Evolutionary conservation across 2,888 invertebrate species (phyloP), one percentile per base, ranked within the genome.

Genomic region (Octonoba sinensis): DNA sequence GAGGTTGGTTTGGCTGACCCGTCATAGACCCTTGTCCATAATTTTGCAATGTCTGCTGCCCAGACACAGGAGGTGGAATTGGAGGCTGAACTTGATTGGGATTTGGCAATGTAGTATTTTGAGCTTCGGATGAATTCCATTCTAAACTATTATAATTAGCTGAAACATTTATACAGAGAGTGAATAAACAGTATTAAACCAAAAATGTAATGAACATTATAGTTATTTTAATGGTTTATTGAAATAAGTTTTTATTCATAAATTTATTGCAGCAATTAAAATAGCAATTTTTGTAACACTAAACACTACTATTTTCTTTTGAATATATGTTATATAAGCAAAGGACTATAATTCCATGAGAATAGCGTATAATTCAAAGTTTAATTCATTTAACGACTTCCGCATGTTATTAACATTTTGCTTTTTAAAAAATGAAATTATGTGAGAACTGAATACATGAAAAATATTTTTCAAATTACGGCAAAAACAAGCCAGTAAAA

Each of bases 1-100:
- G n/a, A 15, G 70, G n/a, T 27, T 75, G 69, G 18, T 60, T 81
- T 46, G 72, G 82, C 49, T 82, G 82, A 0, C 72, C 82, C 22
- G 76, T 67, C 36, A 77, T 54, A 11, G 62, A 16, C 18, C 51
- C 46, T 74, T 78, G 83, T 0, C 70, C 78, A 64, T 83, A 83
- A 24, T 24, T 44, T 22, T 18, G 20, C 22, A 73, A 49, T 12
- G 71, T 66, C 20, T 59, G 54, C 59, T 71, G 75, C 3, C 71
- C 72, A 20, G 74, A 54, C 27, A 44, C 66, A n/a, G 82, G 71
- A 13, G 46, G 70, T 60, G 65, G 82, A 8, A 75, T 76, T 11
- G 75, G 62, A 44, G 82, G 71, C 57, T 69, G 74, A 36, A 69
- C 65, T 18, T 47, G 72, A 56, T 71, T 76, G 46, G 76, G 82